Base-by-base conservation (phyloP, 2,888 invertebrate genomes). In the Neuroscelio doddi region DNA sequence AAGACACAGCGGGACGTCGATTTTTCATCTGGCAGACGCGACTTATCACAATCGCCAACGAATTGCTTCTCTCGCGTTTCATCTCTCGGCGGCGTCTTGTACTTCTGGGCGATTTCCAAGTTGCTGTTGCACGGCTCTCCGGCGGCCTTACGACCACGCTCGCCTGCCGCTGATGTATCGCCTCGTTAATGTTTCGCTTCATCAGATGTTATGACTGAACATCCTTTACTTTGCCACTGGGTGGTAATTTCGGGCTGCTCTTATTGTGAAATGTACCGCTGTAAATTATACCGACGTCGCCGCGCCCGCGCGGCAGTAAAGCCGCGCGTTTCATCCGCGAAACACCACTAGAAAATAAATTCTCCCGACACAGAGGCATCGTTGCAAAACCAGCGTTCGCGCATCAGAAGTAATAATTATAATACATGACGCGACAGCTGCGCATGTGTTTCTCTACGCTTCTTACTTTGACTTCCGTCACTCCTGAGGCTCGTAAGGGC, bases 151-250 rank as follows among this genome's bases (percentile, higher is more conserved):
- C 67, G 67, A 68, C 70, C 59, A 24, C 32, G 29, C 42, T 52
- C 64, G 58, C 67, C 61, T 47, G 61, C 49, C 49, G 45, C 68
- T 64, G 71, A 81, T 80, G 77, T 80, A 81, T 81, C 76, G 78
- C 77, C 79, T 79, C 80, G 80, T 79, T 81, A 81, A 81, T 79
- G 80, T 78, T 78, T 76, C 79, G 81, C 80, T 80, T 81, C 80
- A 80, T 80, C 81, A 79, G 80, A 79, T 79, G 79, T 81, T 80
- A 80, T 79, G 80, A 80, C 78, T 71, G 79, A 76, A 78, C 80
- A 76, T 77, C 72, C 75, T 77, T 78, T 79, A 80, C 77, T 71
- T 75, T 74, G 80, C 80, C 79, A 80, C 80, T 78, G 80, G 80
- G 80, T 80, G 80, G 80, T 78, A 80, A 80, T 79, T 80, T 80